Base-by-base conservation (phyloP, 2,797 vertebrate species). In the Chromobotia macracanthus region DNA sequence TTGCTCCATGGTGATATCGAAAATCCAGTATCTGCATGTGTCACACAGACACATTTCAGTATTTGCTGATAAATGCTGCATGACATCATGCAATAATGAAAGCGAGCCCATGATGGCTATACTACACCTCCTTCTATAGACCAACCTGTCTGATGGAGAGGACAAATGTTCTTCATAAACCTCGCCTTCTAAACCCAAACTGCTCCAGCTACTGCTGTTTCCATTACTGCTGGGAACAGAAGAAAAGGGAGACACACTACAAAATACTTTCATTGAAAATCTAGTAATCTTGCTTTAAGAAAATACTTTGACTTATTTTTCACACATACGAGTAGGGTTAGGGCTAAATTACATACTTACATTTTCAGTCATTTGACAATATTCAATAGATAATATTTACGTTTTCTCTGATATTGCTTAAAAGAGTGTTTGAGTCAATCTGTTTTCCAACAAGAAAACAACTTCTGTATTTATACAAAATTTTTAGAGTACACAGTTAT, bases 171-270 rank as follows among this genome's bases (percentile, higher is more conserved):
- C 97, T 93, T 99, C 97, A 94, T 93, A 96, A 85, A 94, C 93
- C 94, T 99, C 97, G 91, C 97, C 97, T 94, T 99, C 98, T 94
- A 99, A 95, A 92, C 95, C 98, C 93, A 99, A 95, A 93, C 98
- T 99, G 96, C 98, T 99, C 98, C 98, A 99, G 95, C 97, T 99
- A 93, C 98, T 99, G 96, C 97, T 99, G 96, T 98, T 99, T 94
- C 96, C 97, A 97, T 98, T 97, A 96, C 96, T 99, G 96, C 95
- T 95, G 94, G 93, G 91, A 91, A 91, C 93, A 91, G 93, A 93
- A 88, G 94, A 85, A 95, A 93, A 88, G 44, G 25, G 66, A 73
- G 38, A 77, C 35, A 80, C 12, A 72, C 84, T 66, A 73, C 71
- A 80, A 68, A 48, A 65, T 69, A 16, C 77, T 72, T 23, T 44